A percentile compares a stretch with the other conserved stretches of the same genome.
phyloP scores from a whole-genome alignment of 2,113 vertebrate genomes.

The Mola mola region DNA sequence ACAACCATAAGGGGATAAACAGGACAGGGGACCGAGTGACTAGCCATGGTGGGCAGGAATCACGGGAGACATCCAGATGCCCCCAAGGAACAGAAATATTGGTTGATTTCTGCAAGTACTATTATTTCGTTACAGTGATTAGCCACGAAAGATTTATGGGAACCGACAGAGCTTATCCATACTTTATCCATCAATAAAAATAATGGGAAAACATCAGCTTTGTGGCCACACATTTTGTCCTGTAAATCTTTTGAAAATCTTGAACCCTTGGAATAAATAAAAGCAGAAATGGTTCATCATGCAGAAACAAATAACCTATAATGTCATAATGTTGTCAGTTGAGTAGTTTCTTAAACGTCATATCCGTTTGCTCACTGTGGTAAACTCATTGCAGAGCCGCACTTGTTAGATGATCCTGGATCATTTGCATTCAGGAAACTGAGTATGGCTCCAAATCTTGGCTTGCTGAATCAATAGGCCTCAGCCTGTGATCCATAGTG shows the following conservation, averaged over 20 bases:
- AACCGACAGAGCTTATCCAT: too few species aligned
- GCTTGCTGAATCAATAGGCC: conserved; percentile 55
- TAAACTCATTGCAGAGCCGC: conserved; percentile 12
- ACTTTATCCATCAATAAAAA: too few species aligned
- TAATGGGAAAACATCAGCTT: too few species aligned
- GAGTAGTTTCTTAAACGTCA: conserved; percentile 22
- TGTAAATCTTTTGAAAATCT: too few species aligned
- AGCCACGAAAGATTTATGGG: not conserved
- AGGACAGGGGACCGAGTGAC: conserved; percentile 16
- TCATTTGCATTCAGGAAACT: conserved; percentile 47
- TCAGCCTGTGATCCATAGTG: conserved; percentile 43
- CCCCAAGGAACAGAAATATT: conserved; percentile 28
- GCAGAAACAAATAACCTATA: not conserved
- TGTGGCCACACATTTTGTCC: too few species aligned
- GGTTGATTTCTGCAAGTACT: conserved; percentile 17
- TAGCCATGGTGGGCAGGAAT: conserved; percentile 28
- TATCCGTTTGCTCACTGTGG: not conserved
- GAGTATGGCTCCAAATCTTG: conserved; percentile 25
- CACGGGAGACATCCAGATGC: conserved; percentile 14
- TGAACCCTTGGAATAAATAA: too few species aligned
- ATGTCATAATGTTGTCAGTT: too few species aligned
- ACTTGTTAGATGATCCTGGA: too few species aligned
- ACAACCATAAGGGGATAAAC: conserved; percentile 14
- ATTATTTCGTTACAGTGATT: conserved; percentile 19
- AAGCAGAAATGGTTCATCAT: too few species aligned